Base-by-base conservation (phyloP, 2,113 vertebrate genomes). In the Nycticryphes semicollaris region DNA sequence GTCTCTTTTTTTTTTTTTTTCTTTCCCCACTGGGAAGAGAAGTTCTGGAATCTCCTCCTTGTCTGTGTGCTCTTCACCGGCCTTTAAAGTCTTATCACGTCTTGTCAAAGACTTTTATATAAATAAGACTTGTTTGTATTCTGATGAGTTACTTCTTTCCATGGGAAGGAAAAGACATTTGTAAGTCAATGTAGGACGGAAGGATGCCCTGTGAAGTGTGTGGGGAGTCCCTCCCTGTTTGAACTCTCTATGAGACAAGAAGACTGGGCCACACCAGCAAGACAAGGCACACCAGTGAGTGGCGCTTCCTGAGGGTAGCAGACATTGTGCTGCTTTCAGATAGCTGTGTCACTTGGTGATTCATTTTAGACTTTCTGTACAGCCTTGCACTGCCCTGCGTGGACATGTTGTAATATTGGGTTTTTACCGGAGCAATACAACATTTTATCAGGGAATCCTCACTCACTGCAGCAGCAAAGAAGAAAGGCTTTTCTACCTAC, bases 341-440 rank as follows among this genome's bases (percentile, higher is more conserved):
- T 6, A 70, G 9, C 5, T 2, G 1, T n/a, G 35, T 22, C 0
- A 1, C 35, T 33, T 43, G 31, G 4, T 33, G 12, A 47, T 76
- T 84, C 3, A 1, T 7, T 66, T 59, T 18, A 22, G 22, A n/a
- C n/a, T 51, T 60, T 56, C 24, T 28, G 16, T 39, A 37, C 25
- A 87, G n/a, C 14, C 23, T 28, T 51, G 13, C 11, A 22, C 39
- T 73, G 54, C 27, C 7, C 56, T 51, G 1, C 1, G 1, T 30
- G 31, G 17, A 12, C 0, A 0, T 41, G 14, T 45, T 53, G 50
- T 80, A 57, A 57, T 62, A 22, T 2, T 45, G 17, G 47, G 28
- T 18, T 70, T 70, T 91, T 51, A 70, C 12, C 24, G 43, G 23
- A 72, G 8, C 5, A 27, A 39, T 51, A 5, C 0, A 3, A 19